These are phyloP conservation scores for Polypedilum vanderplanki DNA, from an alignment of 1,140 invertebrate genomes.

Conservation along the genomic window DNA sequence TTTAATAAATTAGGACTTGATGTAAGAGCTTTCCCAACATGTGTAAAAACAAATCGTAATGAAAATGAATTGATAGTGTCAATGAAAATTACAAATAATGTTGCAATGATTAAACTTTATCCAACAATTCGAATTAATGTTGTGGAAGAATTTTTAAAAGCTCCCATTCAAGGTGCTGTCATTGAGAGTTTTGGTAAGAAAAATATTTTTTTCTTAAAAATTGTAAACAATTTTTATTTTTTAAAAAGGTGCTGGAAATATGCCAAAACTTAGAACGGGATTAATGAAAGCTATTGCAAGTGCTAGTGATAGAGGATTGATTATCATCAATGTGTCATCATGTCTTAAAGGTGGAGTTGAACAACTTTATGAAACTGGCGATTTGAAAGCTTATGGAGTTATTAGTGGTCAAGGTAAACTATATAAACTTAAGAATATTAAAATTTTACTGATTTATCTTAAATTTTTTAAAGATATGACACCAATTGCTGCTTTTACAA, in stretches of 20 bases:
- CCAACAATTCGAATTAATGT: constrained; percentile 79
- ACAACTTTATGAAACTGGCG: constrained; percentile 74
- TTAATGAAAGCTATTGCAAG: constrained; percentile 65
- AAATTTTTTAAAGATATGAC: constrained; percentile 65
- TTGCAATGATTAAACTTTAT: constrained; percentile 79
- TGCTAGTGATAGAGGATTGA: constrained; percentile 70
- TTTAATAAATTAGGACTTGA: constrained; percentile 76
- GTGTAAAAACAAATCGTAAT: constrained; percentile 63
- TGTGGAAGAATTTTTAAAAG: constrained; percentile 72
- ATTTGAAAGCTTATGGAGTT: constrained; percentile 60
- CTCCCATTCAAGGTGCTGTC: constrained; percentile 72
- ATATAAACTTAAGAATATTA: too few species aligned
- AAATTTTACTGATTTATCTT: too few species aligned
- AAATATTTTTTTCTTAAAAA: too few species aligned
- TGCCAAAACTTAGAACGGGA: constrained; percentile 75
- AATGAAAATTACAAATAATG: constrained; percentile 73
- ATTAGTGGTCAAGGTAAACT: constrained; percentile 69
- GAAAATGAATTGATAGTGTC: constrained; percentile 72
- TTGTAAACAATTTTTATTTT: too few species aligned
- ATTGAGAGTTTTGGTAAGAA: constrained; percentile 78
- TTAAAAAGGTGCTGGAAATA: constrained; percentile 61
- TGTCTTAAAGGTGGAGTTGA: constrained; percentile 71
- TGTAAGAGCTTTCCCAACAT: constrained; percentile 68
- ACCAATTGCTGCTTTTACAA: constrained; percentile 85
- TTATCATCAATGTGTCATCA: constrained; percentile 91